phyloP scores from a whole-genome alignment of 1,140 invertebrate genomes.

The Helicorthomorpha holstii region DNA sequence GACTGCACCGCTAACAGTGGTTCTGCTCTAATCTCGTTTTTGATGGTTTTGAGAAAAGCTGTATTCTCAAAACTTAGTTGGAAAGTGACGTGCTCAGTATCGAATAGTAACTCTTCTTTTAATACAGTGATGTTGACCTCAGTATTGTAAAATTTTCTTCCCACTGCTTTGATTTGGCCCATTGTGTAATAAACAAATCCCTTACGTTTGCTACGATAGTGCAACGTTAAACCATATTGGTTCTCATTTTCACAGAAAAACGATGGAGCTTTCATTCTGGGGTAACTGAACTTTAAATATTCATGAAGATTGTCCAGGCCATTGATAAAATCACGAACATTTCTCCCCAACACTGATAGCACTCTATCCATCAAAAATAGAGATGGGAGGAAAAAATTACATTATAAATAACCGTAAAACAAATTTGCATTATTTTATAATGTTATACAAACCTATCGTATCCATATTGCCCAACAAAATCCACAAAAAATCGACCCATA shows the following conservation, averaged over 20 bases:
- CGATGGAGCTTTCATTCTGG: conserved; percentile 76
- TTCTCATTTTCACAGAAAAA: conserved; percentile 95
- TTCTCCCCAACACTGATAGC: conserved; percentile 68
- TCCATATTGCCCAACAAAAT: conserved; percentile 83
- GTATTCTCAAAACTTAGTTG: conserved; percentile 86
- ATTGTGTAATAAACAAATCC: conserved; percentile 93
- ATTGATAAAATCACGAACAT: conserved; percentile 90
- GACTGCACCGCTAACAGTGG: conserved; percentile 54
- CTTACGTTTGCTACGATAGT: conserved; percentile 77
- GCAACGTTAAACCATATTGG: conserved; percentile 63
- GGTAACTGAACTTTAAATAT: conserved; percentile 92
- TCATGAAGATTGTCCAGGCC: conserved; percentile 93
- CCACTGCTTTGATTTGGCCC: conserved; percentile 81
- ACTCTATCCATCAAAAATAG: no score
- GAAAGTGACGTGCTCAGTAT: conserved; percentile 85
- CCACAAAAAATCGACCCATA: conserved; percentile 77
- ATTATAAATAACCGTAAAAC: no score
- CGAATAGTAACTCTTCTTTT: conserved; percentile 63
- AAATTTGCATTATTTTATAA: no score
- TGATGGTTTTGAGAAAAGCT: conserved; percentile 35
- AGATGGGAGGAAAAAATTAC: no score
- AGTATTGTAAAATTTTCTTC: conserved; percentile 78
- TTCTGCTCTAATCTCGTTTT: conserved; percentile 42
- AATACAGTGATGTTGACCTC: conserved; percentile 80
- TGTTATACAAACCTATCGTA: no score